Conservation (phyloP, 2,888 invertebrate genomes). For the Drosophila kambysellisi region DNA sequence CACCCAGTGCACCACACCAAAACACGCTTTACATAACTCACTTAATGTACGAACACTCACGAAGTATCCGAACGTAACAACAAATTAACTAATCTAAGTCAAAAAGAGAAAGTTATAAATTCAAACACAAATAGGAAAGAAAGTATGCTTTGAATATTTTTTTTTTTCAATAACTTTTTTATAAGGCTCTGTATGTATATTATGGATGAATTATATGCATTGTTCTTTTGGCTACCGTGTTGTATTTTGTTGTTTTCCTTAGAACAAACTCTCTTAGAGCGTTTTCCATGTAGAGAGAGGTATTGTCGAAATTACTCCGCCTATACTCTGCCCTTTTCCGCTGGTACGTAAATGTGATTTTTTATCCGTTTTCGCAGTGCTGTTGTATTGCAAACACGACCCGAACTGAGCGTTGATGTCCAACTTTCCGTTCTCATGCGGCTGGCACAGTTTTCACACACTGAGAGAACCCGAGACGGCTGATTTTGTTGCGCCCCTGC, state of each 20-base stretch:
- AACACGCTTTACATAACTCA: conserved; percentile 74
- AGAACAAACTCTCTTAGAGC: conserved; percentile 17
- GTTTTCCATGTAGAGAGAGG: conserved; percentile 13
- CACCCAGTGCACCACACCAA: conserved; percentile 19
- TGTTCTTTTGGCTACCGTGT: conserved; percentile 12
- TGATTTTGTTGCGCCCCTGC: conserved; percentile 61
- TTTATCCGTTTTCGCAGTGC: conserved; percentile 76
- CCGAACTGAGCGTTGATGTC: conserved; percentile 83
- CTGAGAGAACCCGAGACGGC: conserved; percentile 23
- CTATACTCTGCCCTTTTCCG: conserved; percentile 40
- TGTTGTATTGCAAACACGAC: conserved; percentile 85
- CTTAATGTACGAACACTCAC: conserved; percentile 46
- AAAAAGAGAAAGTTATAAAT: conserved; percentile 37
- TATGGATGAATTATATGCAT: conserved; percentile 20
- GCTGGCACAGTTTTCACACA: conserved; percentile 63
- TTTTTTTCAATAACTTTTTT: conserved; percentile 38
- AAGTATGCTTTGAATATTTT: background rate
- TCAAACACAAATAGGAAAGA: conserved; percentile 34
- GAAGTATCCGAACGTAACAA: conserved; percentile 39
- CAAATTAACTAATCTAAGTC: conserved; percentile 16
- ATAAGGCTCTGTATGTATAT: conserved; percentile 1
- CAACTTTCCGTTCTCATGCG: conserved; percentile 80
- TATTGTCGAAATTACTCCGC: conserved; percentile 60
- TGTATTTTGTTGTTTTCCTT: conserved; percentile 15
- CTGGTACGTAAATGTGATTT: conserved; percentile 25